phyloP scores from a whole-genome alignment of 2,797 vertebrate genomes.

The Sardinella longiceps region DNA sequence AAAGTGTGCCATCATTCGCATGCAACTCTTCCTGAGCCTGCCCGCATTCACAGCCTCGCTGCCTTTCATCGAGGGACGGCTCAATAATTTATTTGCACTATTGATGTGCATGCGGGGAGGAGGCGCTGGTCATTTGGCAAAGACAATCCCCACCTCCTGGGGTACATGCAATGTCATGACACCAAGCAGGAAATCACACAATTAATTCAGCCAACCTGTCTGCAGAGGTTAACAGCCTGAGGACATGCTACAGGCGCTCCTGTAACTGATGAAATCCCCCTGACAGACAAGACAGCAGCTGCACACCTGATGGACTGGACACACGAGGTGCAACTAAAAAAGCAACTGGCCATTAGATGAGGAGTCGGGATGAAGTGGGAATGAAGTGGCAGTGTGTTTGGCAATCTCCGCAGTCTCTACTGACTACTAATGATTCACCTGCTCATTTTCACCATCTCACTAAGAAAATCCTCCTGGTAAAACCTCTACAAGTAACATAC shows the following conservation, averaged over 20 bases:
- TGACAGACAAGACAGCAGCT: background rate
- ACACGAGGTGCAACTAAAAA: background rate
- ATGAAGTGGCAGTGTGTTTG: background rate
- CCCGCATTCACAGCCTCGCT: background rate
- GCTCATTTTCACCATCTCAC: background rate
- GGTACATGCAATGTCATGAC: constrained; percentile 39
- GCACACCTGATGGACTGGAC: constrained; percentile 20
- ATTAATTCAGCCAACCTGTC: constrained; percentile 34
- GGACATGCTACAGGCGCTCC: constrained; percentile 29
- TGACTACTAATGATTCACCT: background rate
- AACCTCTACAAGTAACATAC: background rate
- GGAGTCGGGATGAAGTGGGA: background rate
- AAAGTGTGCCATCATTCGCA: background rate
- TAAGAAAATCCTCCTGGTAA: background rate
- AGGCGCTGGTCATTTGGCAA: constrained; percentile 5
- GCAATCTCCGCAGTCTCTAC: background rate
- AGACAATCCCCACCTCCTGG: constrained; percentile 27
- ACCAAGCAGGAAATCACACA: constrained; percentile 29
- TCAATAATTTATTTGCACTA: constrained; percentile 50
- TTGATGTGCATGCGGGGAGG: constrained; percentile 39
- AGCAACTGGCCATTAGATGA: background rate
- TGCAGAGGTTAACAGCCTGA: constrained; percentile 25
- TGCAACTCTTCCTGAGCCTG: background rate
- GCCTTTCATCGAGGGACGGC: constrained; percentile 1
- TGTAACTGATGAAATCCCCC: background rate